Evolutionary conservation across 2,113 vertebrate genomes (phyloP), one percentile per base, ranked within the genome.

Genomic region (Clinocottus analis): DNA sequence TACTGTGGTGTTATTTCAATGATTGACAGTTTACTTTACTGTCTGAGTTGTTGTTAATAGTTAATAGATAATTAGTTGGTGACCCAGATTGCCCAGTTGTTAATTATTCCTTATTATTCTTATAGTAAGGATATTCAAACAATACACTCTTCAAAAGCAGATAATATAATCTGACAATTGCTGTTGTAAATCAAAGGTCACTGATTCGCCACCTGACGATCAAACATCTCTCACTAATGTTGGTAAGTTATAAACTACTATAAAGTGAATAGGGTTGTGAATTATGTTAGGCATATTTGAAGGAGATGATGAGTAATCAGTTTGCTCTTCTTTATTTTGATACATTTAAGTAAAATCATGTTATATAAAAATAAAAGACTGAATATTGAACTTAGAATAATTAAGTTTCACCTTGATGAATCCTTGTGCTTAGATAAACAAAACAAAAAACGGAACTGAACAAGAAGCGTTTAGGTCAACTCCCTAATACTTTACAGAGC

Each of bases 41-140:
- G 60, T 60, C 39, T 61, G 33, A 19, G 29, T 27, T 84, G 43
- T 53, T 72, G 77, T 85, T 90, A 80, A 89, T 89, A 64, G 82
- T 90, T 82, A 74, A 35, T 82, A 59, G 61, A 69, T 13, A 66
- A 74, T 51, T 25, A 64, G 29, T 25, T n/a, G 37, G 17, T 75
- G 85, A 64, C 68, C 82, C 61, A 80, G 69, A 86, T 77, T 72
- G 71, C 17, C 14, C 21, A 13, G 35, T 55, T 84, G 90, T 92
- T 87, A 92, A 93, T 91, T 69, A 91, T 92, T 92, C 74, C 81
- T 84, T 83, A 64, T 86, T 75, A 74, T 83, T 77, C 76, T 83
- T 66, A 41, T 14, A 27, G 17, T 62, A 55, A 72, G 68, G 63
- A 63, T 67, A 84, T 80, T 80, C 21, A 83, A 82, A 70, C 70